These are phyloP conservation scores for Geotrypetes seraphini DNA, from an alignment of 2,797 vertebrate species.

Conservation along the genomic window DNA sequence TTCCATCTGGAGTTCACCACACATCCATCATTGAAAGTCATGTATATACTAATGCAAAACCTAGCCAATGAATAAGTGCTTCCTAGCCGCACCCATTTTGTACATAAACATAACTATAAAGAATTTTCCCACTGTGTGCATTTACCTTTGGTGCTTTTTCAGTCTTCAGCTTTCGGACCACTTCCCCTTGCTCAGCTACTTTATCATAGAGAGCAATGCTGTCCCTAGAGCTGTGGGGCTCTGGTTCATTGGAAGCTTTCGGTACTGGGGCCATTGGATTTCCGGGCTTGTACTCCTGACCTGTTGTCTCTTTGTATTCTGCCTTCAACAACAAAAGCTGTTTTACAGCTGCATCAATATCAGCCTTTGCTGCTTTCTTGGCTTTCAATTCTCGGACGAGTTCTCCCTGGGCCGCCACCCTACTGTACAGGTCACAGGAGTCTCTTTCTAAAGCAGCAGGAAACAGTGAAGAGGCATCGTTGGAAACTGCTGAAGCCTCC, in stretches of 20 bases:
- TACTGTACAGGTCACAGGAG: conserved; percentile 51
- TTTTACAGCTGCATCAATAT: conserved; percentile 78
- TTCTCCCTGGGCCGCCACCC: conserved; percentile 73
- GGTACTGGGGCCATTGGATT: conserved; percentile 16
- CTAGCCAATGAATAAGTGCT: no score
- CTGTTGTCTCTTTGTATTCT: conserved; percentile 75
- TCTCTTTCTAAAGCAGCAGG: conserved; percentile 18
- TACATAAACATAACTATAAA: no score
- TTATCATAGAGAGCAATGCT: conserved; percentile 48
- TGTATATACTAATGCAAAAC: no score
- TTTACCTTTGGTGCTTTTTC: conserved; percentile 79
- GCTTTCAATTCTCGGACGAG: conserved; percentile 75
- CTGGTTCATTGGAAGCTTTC: conserved; percentile 6
- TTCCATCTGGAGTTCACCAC: no score
- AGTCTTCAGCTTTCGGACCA: conserved; percentile 76
- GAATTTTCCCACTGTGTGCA: no score
- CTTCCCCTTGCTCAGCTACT: conserved; percentile 77
- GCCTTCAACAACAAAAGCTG: conserved; percentile 69
- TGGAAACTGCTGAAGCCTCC: conserved; percentile 1
- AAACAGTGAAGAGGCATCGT: not conserved
- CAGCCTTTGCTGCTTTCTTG: conserved; percentile 76
- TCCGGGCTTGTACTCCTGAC: conserved; percentile 80
- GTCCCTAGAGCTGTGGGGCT: conserved; percentile 11
- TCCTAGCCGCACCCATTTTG: no score
- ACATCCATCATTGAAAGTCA: no score